A percentile compares a stretch with the other conserved stretches of the same genome.
Conservation (phyloP, 2,888 invertebrate species). For the Masnerella sp. region DNA sequence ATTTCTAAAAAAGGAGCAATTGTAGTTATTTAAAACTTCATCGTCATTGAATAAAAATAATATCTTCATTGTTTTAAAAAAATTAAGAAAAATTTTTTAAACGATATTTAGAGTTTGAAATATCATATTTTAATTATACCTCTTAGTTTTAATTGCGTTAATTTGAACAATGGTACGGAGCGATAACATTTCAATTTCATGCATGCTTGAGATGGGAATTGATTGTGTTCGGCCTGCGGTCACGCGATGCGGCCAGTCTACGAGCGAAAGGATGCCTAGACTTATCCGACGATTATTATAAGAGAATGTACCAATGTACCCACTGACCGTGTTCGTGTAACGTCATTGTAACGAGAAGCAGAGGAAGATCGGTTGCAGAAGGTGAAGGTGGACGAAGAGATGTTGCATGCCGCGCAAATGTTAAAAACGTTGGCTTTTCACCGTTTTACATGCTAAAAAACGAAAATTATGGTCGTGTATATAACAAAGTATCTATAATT, state of each 20-base stretch:
- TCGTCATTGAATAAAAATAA: too few relatives aligned
- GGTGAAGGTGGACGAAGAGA: conserved; percentile 51
- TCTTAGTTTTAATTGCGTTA: conserved; percentile 38
- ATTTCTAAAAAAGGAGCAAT: too few relatives aligned
- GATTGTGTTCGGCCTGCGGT: conserved; percentile 55
- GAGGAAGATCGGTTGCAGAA: conserved; percentile 52
- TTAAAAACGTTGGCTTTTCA: conserved; percentile 28
- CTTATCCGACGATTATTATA: conserved; percentile 54
- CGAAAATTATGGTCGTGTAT: conserved; percentile 16
- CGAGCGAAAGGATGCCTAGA: conserved; percentile 53
- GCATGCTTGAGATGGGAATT: conserved; percentile 44
- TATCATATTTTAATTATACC: too few relatives aligned
- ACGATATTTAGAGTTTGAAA: too few relatives aligned
- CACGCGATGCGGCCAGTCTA: conserved; percentile 51
- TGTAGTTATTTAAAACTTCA: too few relatives aligned
- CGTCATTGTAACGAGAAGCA: conserved; percentile 55
- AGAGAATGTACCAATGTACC: conserved; percentile 60
- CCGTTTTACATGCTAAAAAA: too few relatives aligned
- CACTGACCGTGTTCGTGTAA: conserved; percentile 61
- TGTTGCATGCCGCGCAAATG: conserved; percentile 24
- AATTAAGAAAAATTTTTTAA: too few relatives aligned
- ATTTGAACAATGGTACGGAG: conserved; percentile 7
- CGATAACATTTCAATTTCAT: conserved; percentile 48
- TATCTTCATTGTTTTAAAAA: too few relatives aligned
- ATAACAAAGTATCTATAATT: too few relatives aligned